phyloP scores from a whole-genome alignment of 1,140 invertebrate species.

The Drosophila pseudoobscura region DNA sequence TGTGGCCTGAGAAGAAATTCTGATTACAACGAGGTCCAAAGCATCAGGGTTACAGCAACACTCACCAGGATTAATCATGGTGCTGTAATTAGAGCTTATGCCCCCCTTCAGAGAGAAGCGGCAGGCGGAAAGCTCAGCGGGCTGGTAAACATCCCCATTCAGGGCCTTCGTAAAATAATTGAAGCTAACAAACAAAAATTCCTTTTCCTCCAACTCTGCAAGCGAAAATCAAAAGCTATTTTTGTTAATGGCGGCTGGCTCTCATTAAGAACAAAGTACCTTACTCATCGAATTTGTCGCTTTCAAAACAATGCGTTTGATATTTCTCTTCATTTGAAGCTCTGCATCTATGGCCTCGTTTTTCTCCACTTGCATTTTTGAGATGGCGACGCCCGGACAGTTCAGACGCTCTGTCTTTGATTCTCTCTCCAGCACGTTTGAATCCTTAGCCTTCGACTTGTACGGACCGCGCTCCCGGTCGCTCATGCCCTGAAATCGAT shows the following conservation, averaged over 20 bases:
- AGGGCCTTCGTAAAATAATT: constrained; percentile 68
- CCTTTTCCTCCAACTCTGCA: constrained; percentile 48
- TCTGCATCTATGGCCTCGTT: constrained; percentile 9
- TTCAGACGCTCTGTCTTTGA: constrained; percentile 31
- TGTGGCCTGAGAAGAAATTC: constrained; percentile 19
- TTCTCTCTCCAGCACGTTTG: not conserved
- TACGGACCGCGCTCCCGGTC: constrained; percentile 50
- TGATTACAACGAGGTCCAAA: too few relatives aligned
- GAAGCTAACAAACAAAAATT: constrained; percentile 61
- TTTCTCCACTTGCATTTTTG: constrained; percentile 34
- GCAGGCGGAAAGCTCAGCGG: constrained; percentile 69
- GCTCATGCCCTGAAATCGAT: constrained; percentile 36
- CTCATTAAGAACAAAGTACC: not conserved
- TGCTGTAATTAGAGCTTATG: constrained; percentile 50
- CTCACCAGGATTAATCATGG: constrained; percentile 68
- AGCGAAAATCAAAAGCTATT: not conserved
- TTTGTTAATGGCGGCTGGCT: not conserved
- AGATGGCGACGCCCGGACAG: constrained; percentile 40
- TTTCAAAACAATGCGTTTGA: constrained; percentile 46
- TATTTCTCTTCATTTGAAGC: constrained; percentile 56
- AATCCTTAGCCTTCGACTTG: constrained; percentile 36
- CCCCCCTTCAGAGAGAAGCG: constrained; percentile 64
- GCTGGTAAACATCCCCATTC: constrained; percentile 51
- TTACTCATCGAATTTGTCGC: constrained; percentile 48
- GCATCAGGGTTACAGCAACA: too few relatives aligned